These are phyloP conservation scores for Eubasilissa regina DNA, from an alignment of 1,140 invertebrate genomes.

Conservation along the genomic window DNA sequence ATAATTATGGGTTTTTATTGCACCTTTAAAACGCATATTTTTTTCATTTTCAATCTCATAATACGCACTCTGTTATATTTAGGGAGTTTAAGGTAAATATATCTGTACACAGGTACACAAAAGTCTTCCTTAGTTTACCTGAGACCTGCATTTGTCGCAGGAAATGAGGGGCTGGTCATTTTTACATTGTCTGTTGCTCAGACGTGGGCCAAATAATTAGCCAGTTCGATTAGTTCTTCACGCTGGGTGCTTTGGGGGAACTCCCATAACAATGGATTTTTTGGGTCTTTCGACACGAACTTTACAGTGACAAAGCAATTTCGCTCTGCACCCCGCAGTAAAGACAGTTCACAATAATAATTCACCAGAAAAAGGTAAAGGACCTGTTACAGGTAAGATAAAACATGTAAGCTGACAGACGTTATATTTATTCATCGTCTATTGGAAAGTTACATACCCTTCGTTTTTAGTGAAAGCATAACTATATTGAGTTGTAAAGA, in stretches of 20 bases:
- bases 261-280: slow-evolving; percentile 20
- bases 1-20: too few relatives aligned
- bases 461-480: too few relatives aligned
- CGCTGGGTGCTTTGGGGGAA: slow-evolving; percentile 42
- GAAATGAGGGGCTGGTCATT: slow-evolving; percentile 29
- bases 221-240: slow-evolving; percentile 53
- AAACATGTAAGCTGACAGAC: neutral
- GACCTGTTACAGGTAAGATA: slow-evolving; percentile 13
- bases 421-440: too few relatives aligned
- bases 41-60: too few relatives aligned
- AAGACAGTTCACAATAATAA: neutral
- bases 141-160: slow-evolving; percentile 13
- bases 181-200: slow-evolving; percentile 28
- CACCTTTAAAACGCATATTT: too few relatives aligned
- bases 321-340: neutral
- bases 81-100: too few relatives aligned
- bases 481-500: too few relatives aligned
- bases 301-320: slow-evolving; percentile 19
- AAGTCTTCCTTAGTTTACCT: too few relatives aligned
- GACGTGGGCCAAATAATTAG: slow-evolving; percentile 52
- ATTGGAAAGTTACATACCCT: too few relatives aligned
- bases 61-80: too few relatives aligned
- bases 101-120: too few relatives aligned
- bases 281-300: slow-evolving; percentile 5
- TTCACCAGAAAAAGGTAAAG: slow-evolving; percentile 1